Percentiles rank a stretch among this genome's conserved stretches.
These are phyloP conservation scores for Perca fluviatilis DNA, from an alignment of 2,113 vertebrate genomes.

Conservation along the genomic window DNA sequence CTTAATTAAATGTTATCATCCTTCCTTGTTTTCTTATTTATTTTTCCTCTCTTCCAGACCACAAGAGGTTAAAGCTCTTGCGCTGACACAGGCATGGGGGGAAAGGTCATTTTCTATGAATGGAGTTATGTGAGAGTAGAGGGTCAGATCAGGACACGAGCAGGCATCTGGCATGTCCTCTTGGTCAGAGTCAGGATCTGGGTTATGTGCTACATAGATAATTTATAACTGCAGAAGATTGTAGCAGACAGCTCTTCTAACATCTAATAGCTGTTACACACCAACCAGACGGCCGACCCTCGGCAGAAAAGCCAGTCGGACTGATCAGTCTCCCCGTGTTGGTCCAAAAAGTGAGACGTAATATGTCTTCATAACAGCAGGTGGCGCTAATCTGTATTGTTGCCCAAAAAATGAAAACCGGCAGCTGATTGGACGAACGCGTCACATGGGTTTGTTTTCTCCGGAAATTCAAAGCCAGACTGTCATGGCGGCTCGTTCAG, in stretches of 20 bases:
- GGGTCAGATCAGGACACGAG: constrained; percentile 59
- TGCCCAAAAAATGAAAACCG: too few species aligned
- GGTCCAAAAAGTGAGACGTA: too few species aligned
- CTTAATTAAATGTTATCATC: background rate
- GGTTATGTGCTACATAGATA: constrained; percentile 56
- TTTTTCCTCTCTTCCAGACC: constrained; percentile 6
- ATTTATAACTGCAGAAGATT: constrained; percentile 35
- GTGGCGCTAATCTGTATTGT: too few species aligned
- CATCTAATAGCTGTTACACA: background rate
- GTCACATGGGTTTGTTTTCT: too few species aligned
- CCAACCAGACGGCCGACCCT: too few species aligned
- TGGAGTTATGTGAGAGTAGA: constrained; percentile 62
- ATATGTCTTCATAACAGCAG: too few species aligned
- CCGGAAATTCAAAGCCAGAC: too few species aligned
- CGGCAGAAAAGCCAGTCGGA: too few species aligned
- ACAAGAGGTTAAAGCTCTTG: constrained; percentile 59
- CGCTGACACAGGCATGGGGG: constrained; percentile 60
- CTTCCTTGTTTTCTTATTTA: background rate
- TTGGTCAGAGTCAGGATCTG: constrained; percentile 59
- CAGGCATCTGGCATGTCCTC: constrained; percentile 66
- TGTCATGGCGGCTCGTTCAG: too few species aligned
- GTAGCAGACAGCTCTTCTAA: constrained; percentile 25
- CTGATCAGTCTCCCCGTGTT: too few species aligned
- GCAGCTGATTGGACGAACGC: too few species aligned
- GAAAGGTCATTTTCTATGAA: constrained; percentile 70